Evolutionary conservation across 1,140 invertebrate genomes (phyloP), one percentile per base, ranked within the genome.

Genomic region (Bradysia coprophila): DNA sequence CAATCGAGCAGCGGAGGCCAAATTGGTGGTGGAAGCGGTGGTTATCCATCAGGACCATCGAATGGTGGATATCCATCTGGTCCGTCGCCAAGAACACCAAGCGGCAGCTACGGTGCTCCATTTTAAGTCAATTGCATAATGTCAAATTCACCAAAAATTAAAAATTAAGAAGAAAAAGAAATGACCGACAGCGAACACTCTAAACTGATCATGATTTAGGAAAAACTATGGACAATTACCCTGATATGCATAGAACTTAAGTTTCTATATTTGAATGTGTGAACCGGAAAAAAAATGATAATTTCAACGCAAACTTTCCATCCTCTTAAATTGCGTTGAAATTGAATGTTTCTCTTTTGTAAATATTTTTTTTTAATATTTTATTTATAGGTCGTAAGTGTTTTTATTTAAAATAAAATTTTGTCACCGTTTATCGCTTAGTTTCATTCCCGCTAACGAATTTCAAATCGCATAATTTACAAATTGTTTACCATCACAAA

Each of bases 71-170:
- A 43, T 6, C 47, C 44, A 24, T 66, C 66, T 46, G 62, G 62
- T 45, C 55, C 55, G 40, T 61, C 63, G 13, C 52, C 54, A 28
- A 49, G 53, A 51, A 23, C 51, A 32, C 56, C 56, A 46, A 49
- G 52, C 45, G 49, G 54, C 36, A 61, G 56, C 52, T 59, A 59
- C 23, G 55, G 63, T 31, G 55, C 59, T 36, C 62, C 63, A 37
- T 62, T 62, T 53, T 64, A 64, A 54, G 47, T 6, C 21, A 21
- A 11, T 21, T 39, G 20, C 4, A 20, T 9, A 5, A n/a, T n/a
- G n/a, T n/a, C 5, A 18, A 15, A 21, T 22, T 13, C 3, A 13
- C 19, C n/a, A 39, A 21, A 20, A 38, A 21, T 11, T 21, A 39
- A 39, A 4, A 10, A 21, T 9, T 20, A 18, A 38, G 21, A 38